A percentile compares a stretch with the other conserved stretches of the same genome.
phyloP scores from a whole-genome alignment of 2,797 vertebrate species.

The Peromyscus nudipes region DNA sequence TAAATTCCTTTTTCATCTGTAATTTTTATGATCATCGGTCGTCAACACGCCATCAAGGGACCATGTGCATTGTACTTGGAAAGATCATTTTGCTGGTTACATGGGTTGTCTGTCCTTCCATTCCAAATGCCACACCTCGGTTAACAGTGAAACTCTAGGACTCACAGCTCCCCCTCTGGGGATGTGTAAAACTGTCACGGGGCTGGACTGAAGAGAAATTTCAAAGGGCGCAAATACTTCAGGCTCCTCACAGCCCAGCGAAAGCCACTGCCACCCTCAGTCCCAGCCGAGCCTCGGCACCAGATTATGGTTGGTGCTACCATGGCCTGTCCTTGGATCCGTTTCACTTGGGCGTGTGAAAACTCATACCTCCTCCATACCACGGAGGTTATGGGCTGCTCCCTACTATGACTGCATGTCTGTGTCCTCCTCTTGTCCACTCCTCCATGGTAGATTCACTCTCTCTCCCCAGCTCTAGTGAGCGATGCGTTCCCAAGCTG shows the following conservation, averaged over 20 bases:
- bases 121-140: constrained; percentile 15
- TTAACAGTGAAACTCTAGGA: not conserved
- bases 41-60: constrained; percentile 26
- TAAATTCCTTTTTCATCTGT: constrained; percentile 34
- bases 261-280: too few species aligned
- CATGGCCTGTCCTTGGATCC: not conserved
- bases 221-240: not conserved
- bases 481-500: not conserved
- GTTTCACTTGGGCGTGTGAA: not conserved
- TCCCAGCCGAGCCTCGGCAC: not conserved
- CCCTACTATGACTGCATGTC: rapidly evolving
- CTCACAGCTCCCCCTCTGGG: not conserved
- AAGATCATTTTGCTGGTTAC: not conserved
- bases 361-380: not conserved
- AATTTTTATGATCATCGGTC: constrained; percentile 38
- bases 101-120: not conserved
- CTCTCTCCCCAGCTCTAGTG: not conserved
- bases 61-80: not conserved
- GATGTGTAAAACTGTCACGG: not conserved
- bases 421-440: not conserved
- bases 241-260: not conserved
- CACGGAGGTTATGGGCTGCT: not conserved
- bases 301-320: not conserved
- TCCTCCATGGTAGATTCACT: not conserved
- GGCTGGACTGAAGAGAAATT: not conserved